These are phyloP conservation scores for Philotrypesis tridentata DNA, from an alignment of 1,140 invertebrate species.

Conservation along the genomic window DNA sequence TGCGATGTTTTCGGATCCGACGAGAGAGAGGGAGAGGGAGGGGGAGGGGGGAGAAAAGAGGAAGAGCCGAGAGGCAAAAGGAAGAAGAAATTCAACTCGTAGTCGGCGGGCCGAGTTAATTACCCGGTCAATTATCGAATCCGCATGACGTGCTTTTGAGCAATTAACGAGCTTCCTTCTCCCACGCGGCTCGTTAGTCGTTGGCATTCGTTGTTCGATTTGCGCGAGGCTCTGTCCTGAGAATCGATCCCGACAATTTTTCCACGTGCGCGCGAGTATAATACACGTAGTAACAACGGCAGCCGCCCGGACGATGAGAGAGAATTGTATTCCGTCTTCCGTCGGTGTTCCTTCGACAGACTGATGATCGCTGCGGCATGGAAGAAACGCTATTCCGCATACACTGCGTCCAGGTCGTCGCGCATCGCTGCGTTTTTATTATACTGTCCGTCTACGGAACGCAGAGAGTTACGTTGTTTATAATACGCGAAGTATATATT, in stretches of 20 bases:
- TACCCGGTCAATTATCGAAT: slow-evolving; percentile 21
- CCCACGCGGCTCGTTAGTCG: background rate
- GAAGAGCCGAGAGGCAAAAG: background rate
- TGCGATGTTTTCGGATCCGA: background rate
- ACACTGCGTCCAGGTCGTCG: no score
- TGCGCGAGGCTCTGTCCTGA: background rate
- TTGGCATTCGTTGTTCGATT: background rate
- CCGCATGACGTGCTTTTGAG: slow-evolving; percentile 4
- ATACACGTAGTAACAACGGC: no score
- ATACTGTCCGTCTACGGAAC: no score
- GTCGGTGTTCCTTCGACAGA: slow-evolving; percentile 30
- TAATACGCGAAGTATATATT: background rate
- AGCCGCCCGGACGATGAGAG: no score
- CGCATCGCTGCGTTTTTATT: no score
- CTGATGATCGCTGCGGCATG: background rate
- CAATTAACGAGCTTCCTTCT: background rate
- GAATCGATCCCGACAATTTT: background rate
- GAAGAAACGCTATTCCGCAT: background rate
- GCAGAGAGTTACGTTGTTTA: background rate
- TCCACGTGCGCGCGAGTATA: no score
- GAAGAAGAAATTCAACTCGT: background rate
- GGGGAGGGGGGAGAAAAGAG: no score
- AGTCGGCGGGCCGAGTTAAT: background rate
- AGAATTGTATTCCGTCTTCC: slow-evolving; percentile 27
- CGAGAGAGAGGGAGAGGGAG: background rate